Conservation (phyloP, 1,140 invertebrate species). For the Neodiprion lecontei region DNA sequence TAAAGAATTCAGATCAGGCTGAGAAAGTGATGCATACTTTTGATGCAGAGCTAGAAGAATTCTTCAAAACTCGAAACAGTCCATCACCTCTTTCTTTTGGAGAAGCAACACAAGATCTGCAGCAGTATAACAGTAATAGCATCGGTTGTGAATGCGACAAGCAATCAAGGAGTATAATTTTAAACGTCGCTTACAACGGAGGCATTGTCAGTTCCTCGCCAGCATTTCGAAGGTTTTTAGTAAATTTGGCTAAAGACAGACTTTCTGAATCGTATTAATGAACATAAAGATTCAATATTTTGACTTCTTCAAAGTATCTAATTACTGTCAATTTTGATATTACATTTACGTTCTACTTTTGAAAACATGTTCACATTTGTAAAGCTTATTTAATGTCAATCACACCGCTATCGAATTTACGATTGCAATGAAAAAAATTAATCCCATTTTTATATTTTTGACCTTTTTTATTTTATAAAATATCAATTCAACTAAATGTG, state of each 20-base stretch:
- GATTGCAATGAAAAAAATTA: not conserved
- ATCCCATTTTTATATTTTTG: not conserved
- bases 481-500: no score
- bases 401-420: not conserved
- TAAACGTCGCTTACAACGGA: conserved; percentile 6
- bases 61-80: conserved; percentile 10
- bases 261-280: not conserved
- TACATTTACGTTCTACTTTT: conserved; percentile 2
- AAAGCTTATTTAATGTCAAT: not conserved
- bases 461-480: conserved; percentile 9
- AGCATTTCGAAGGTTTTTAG: conserved; percentile 30
- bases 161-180: conserved; percentile 6
- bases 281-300: not conserved
- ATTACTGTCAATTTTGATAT: not conserved
- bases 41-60: conserved; percentile 16
- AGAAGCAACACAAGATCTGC: not conserved
- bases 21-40: conserved; percentile 7
- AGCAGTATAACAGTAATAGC: not conserved
- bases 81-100: not conserved
- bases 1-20: not conserved
- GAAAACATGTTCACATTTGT: not conserved
- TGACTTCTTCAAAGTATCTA: conserved; percentile 1
- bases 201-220: conserved; percentile 32
- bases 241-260: conserved; percentile 20
- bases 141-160: not conserved